Conservation (phyloP, 2,113 vertebrate genomes). For the Nansenia antarctica region DNA sequence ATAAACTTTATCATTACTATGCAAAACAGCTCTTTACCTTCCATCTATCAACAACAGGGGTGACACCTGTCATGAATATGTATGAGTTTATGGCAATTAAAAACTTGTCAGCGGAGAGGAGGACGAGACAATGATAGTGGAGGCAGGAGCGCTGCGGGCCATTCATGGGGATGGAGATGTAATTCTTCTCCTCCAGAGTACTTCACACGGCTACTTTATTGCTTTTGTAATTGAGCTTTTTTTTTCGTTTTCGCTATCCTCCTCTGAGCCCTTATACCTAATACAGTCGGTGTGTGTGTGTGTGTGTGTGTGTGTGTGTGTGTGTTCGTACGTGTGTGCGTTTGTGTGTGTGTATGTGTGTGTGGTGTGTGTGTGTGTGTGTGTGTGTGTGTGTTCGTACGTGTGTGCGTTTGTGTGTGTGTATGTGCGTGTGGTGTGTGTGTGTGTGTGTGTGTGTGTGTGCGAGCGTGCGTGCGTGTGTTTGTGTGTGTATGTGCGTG, state of each 20-base stretch:
- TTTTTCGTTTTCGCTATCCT: not conserved
- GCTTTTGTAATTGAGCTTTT: slow-evolving; percentile 56
- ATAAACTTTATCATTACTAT: slow-evolving; percentile 31
- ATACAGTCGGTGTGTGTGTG: no score
- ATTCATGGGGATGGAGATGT: slow-evolving; percentile 51
- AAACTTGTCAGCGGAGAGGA: slow-evolving; percentile 40
- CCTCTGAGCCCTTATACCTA: not conserved
- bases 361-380: no score
- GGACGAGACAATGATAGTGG: slow-evolving; percentile 44
- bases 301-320: no score
- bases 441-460: no score
- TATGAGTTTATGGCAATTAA: slow-evolving; percentile 67
- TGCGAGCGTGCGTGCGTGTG: no score
- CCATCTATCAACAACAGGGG: slow-evolving; percentile 29
- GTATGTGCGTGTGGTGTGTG: no score
- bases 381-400: no score
- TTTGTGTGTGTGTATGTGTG: no score
- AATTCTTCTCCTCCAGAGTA: slow-evolving; percentile 44
- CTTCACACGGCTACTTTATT: slow-evolving; percentile 46
- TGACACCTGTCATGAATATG: slow-evolving; percentile 60
- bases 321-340: no score
- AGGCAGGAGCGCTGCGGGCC: slow-evolving; percentile 41
- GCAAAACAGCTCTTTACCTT: slow-evolving; percentile 36
- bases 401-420: no score
- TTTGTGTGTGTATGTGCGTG: no score